Evolutionary conservation across 2,797 vertebrate genomes (phyloP).

Genomic region (Natrix natrix): DNA sequence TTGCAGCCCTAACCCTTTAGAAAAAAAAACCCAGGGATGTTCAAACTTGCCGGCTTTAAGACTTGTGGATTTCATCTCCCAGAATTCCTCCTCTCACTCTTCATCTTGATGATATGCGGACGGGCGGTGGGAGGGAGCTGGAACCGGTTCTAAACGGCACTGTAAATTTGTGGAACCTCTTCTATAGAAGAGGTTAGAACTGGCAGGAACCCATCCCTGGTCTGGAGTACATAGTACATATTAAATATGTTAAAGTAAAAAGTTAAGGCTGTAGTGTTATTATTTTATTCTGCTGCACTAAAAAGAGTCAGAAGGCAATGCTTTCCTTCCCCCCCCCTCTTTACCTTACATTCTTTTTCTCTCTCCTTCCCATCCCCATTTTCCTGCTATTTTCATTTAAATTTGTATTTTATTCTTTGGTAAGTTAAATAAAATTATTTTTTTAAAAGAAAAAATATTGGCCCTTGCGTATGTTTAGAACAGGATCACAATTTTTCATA

Average conservation of each 20-base stretch:
- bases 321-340: neutral
- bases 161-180: no score
- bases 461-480: constrained; percentile 28
- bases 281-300: neutral
- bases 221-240: neutral
- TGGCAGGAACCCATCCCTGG: no score
- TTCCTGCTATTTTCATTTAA: neutral
- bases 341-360: neutral
- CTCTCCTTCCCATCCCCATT: neutral
- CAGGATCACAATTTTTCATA: constrained; percentile 24
- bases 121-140: no score
- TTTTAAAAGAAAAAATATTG: neutral
- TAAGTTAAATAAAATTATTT: neutral
- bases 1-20: no score
- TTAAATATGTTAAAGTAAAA: neutral
- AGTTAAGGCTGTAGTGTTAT: neutral
- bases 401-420: neutral
- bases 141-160: no score
- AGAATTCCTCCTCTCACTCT: no score
- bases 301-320: neutral
- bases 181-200: no score
- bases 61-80: no score
- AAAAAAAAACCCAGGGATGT: no score
- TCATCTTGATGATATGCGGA: no score
- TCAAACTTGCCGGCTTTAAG: no score